Evolutionary conservation across 2,888 invertebrate genomes (phyloP), one percentile per base, ranked within the genome.

Genomic region (Zootermopsis nevadensis): DNA sequence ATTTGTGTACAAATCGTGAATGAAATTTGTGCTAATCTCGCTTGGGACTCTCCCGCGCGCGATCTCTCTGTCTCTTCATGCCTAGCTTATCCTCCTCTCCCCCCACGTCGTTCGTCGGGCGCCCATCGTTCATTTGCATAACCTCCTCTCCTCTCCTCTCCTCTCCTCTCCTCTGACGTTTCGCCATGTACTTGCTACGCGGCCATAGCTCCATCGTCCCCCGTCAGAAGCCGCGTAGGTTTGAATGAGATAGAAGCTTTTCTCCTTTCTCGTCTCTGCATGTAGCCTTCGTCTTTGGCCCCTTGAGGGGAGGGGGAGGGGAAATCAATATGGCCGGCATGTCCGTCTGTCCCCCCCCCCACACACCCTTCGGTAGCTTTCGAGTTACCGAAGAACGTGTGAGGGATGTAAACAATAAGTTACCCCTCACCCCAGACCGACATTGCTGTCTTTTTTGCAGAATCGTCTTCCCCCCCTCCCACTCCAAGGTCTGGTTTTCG

Each of bases 1-100:
- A 86, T 86, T 85, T 86, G 85, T 84, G 85, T 86, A 85, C 84
- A 86, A 86, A 86, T 86, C 83, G 86, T 83, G 86, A 86, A 86
- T 85, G 85, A 86, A 86, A 86, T 85, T 86, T 85, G 85, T 85
- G 85, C 86, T 85, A 86, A 85, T 85, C 82, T 84, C 38, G 55
- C 53, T 74, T 27, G 48, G 81, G 69, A 80, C 2, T 33, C 69
- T 76, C 74, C 60, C 77, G 86, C 87, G 88, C 88, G 86, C 83
- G 38, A 80, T 79, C 82, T 69, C 33, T 0, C 69, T 66, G 10
- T 8, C 1, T n/a, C 67, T 33, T 10, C 69, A 24, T 48, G 66
- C 35, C 38, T 42, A 60, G 81, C 80, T 66, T n/a, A n/a, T n/a
- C n/a, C n/a, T 72, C 72, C 76, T 83, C 60, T 55, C 48, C 80